Percentiles rank a stretch among this genome's conserved stretches.
These are phyloP conservation scores for Reticulitermes lucifugus DNA, from an alignment of 2,888 invertebrate genomes.

Conservation along the genomic window DNA sequence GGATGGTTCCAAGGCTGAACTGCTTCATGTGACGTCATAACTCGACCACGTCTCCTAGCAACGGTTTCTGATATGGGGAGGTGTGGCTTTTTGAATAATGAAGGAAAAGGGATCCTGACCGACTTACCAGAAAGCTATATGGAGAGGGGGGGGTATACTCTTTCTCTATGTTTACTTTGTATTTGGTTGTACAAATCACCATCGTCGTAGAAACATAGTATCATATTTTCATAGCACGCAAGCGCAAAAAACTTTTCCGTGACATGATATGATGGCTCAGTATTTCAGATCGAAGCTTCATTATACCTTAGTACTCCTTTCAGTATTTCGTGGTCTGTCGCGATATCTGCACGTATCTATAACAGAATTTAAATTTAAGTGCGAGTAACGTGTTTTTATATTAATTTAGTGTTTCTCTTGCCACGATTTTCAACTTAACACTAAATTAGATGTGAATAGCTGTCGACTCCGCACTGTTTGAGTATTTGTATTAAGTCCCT, in stretches of 20 bases:
- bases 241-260: not conserved
- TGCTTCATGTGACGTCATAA: constrained; percentile 18
- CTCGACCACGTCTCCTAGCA: constrained; percentile 19
- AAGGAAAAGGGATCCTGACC: constrained; percentile 17
- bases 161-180: not conserved
- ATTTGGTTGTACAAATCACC: not conserved
- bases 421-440: no score
- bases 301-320: not conserved
- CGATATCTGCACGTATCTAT: not conserved
- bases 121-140: not conserved
- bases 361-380: no score
- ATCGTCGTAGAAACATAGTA: not conserved
- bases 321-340: not conserved
- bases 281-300: constrained; percentile 10
- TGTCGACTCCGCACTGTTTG: no score
- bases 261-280: not conserved
- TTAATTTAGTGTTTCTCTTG: no score
- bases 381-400: no score
- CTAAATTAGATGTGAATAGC: no score
- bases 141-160: not conserved
- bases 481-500: not conserved
- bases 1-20: not conserved
- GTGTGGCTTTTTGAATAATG: constrained; percentile 17
- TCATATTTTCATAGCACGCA: not conserved
- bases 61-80: constrained; percentile 5